phyloP scores from a whole-genome alignment of 2,797 vertebrate genomes.

The Falco concolor region DNA sequence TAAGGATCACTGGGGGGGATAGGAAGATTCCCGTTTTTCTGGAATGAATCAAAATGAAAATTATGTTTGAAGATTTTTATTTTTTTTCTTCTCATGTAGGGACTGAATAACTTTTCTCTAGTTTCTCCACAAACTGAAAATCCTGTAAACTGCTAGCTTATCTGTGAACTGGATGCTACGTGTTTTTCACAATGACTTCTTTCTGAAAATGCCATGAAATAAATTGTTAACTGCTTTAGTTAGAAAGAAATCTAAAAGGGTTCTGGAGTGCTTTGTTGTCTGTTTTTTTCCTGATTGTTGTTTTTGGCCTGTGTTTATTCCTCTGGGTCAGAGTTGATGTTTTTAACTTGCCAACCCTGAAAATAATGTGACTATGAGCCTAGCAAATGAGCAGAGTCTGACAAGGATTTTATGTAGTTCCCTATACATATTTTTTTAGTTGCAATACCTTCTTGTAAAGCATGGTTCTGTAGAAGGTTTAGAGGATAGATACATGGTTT shows the following conservation, averaged over 20 bases:
- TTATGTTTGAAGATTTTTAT: not conserved
- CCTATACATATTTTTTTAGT: not conserved
- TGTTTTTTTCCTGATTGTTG: not conserved
- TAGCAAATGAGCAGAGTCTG: not conserved
- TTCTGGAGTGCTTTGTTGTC: not conserved
- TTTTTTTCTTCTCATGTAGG: not conserved
- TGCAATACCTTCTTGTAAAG: not conserved
- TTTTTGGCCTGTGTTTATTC: not conserved
- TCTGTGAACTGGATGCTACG: not conserved
- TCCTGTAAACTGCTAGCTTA: not conserved
- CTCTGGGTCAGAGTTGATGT: not conserved
- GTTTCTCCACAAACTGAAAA: not conserved
- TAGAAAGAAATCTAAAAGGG: not conserved
- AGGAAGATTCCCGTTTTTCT: conserved; percentile 70
- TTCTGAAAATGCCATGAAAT: not conserved
- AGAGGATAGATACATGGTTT: not conserved
- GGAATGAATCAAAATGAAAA: conserved; percentile 65
- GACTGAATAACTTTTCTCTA: not conserved
- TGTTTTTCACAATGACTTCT: not conserved
- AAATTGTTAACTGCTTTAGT: not conserved
- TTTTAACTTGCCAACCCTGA: not conserved
- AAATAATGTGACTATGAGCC: not conserved
- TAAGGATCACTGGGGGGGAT: conserved; percentile 61
- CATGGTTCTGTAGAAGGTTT: not conserved
- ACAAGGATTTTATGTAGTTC: not conserved